Percentiles rank a stretch among this genome's conserved stretches.
phyloP scores from a whole-genome alignment of 2,113 vertebrate genomes.

The Craseonycteris thonglongyai region DNA sequence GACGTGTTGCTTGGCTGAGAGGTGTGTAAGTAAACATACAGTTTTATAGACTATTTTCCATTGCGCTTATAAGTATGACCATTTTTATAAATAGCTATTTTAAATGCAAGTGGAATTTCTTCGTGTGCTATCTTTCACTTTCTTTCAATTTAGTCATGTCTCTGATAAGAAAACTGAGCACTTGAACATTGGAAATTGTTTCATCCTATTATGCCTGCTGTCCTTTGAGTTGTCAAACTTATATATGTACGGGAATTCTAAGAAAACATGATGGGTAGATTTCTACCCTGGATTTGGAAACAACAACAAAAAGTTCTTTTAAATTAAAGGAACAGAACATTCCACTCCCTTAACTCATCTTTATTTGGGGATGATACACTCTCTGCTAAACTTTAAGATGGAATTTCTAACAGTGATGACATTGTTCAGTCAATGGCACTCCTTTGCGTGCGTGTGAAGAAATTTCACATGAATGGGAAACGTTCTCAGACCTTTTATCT shows the following conservation, averaged over 20 bases:
- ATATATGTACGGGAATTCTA: background rate
- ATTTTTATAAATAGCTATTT: background rate
- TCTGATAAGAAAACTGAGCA: background rate
- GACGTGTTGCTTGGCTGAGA: background rate
- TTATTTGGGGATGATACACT: background rate
- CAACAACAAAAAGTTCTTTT: background rate
- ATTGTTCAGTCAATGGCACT: constrained; percentile 35
- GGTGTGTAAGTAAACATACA: background rate
- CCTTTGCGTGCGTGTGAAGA: constrained; percentile 3
- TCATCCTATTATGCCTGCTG: background rate
- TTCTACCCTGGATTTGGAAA: constrained; percentile 20
- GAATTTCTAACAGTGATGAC: background rate
- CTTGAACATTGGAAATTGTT: background rate
- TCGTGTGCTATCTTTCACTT: background rate
- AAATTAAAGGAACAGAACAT: constrained; percentile 36
- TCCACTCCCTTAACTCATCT: background rate
- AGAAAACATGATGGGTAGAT: background rate
- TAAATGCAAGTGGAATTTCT: background rate
- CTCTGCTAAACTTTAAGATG: constrained; percentile 19
- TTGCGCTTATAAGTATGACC: background rate
- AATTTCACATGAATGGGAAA: constrained; percentile 45
- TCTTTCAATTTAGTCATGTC: background rate
- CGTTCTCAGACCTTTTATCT: constrained; percentile 24
- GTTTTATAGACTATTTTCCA: constrained; percentile 5
- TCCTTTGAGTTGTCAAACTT: background rate